These are phyloP conservation scores for Neomonachus schauinslandi DNA, from an alignment of 2,113 vertebrate species.

Conservation along the genomic window DNA sequence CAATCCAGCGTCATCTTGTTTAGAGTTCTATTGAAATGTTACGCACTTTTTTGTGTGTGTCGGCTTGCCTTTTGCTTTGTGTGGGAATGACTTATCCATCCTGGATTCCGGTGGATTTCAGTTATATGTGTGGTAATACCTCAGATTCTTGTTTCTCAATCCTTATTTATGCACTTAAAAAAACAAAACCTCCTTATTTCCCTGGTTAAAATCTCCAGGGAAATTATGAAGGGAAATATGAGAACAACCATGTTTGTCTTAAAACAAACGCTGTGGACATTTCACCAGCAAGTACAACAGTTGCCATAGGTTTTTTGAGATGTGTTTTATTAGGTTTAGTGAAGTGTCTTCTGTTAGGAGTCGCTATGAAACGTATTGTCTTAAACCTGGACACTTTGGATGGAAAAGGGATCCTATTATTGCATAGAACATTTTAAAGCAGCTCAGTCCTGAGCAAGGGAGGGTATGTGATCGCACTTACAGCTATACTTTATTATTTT, in stretches of 20 bases:
- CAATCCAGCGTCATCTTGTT: neutral
- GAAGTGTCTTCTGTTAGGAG: neutral
- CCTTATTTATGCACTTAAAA: neutral
- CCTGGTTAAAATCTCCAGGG: neutral
- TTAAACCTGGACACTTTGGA: neutral
- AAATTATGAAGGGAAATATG: neutral
- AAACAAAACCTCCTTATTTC: neutral
- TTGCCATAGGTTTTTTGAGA: neutral
- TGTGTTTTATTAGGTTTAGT: neutral
- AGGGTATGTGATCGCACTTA: neutral
- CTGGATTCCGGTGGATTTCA: neutral
- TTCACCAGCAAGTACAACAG: fast-evolving
- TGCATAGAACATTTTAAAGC: neutral
- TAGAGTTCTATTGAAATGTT: neutral
- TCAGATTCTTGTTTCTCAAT: neutral
- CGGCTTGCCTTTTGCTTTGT: neutral
- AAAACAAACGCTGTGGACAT: too few species aligned
- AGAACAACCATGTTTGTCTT: fast-evolving
- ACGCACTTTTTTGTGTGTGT: neutral
- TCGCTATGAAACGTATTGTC: neutral
- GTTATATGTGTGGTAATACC: neutral
- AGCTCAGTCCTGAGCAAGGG: neutral
- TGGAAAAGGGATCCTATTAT: neutral
- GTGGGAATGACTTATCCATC: neutral
- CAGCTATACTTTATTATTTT: neutral